Evolutionary conservation across 92 coral and sea anemone species (phyloP), one percentile per base, ranked within the genome.

Genomic region (Porites evermanni): DNA sequence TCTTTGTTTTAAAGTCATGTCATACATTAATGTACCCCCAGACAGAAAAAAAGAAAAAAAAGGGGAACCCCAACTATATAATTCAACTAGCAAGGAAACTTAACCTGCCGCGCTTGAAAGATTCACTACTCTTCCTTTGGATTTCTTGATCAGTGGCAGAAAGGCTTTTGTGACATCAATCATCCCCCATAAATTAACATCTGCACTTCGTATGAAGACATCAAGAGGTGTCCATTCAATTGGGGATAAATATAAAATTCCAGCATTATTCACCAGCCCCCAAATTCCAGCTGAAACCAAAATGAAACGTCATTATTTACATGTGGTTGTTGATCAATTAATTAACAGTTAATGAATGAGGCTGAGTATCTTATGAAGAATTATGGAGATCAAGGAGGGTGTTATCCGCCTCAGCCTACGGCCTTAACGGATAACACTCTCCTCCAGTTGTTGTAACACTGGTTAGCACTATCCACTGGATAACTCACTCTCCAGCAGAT

Each of bases 191-290:
- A 92, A 70, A 73, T 92, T 92, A 2, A 92, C 95, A 72, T 92
- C 93, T 53, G 90, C 91, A 2, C 77, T 53, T 19, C 74, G 84
- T 82, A 74, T 89, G 69, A 89, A 79, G 75, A 64, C 71, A 21
- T 86, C 73, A 21, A 89, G 54, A 1, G 95, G 53, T 20, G 63
- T 70, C 95, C 92, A 92, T 51, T 92, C 95, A 51, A 89, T 69
- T 11, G 90, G 86, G 26, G 86, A 82, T 64, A 65, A 7, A 17
- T 9, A 12, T 10, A 14, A 59, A 69, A 92, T 86, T 8, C 95
- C 95, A 13, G 95, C 95, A 89, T 92, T 92, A 75, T 92, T 92
- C 8, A 92, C 95, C 18, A 92, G 52, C 64, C 90, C 95, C 92
- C 89, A 92, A n/a, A 92, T 68, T 59, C 88, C 95, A 69, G 67